Base-by-base conservation (phyloP, 37 sponge, comb jelly and placozoan species). In the Crambe crambe region DNA sequence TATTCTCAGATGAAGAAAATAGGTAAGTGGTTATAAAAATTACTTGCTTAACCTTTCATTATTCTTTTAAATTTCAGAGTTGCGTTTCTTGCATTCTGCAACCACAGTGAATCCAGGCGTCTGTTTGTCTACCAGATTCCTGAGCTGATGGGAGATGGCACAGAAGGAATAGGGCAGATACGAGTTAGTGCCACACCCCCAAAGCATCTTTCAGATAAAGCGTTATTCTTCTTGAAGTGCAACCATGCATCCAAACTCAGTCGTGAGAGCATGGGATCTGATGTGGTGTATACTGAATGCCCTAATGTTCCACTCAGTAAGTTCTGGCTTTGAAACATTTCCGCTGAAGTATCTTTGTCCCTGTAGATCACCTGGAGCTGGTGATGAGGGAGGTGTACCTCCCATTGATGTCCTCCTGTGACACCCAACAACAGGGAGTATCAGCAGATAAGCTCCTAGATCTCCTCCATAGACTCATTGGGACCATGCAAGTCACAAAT, bases 151-250 rank as follows among this genome's bases (percentile, higher is more conserved):
- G 68, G 59, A 56, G 66, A 67, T 5, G 56, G 44, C 10, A 36
- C 36, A 34, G 64, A 70, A 27, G 82, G 71, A 1, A 63, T 43
- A 35, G 85, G 80, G 25, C 22, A 15, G 3, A 77, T 88, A 6
- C 18, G 8, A 38, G 84, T 93, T 12, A 72, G 77, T 1, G 29
- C 80, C 67, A 43, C 64, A 6, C 83, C 89, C 10, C 87, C 90
- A n/a, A 10, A 27, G 9, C 31, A 20, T 4, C n/a, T 83, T 57
- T 38, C 44, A 0, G 86, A 86, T 35, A 97, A 93, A 56, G 66
- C 87, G 1, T 30, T 97, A 22, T 75, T 89, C 36, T 94, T 97
- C 67, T 75, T 94, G n/a, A 97, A 97, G 82, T 83, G 87, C 76
- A 76, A 51, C 65, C 90, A 93, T 76, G 90, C 89, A 26, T 87